Evolutionary conservation across 2,888 invertebrate species (phyloP).

Genomic region (Drosophila anomalata): DNA sequence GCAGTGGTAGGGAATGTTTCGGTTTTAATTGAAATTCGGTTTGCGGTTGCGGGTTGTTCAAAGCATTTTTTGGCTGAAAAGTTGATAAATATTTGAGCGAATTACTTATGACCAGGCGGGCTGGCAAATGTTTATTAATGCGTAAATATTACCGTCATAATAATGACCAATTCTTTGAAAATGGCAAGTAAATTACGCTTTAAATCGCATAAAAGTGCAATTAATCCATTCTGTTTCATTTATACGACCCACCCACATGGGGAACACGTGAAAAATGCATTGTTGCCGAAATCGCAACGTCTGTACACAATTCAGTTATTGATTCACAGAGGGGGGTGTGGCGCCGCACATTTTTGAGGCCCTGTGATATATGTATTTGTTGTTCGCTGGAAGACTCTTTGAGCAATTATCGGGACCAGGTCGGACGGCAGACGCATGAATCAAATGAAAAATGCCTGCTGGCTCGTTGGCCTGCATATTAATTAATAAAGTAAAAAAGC

Average conservation of each 20-base stretch:
- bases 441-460: constrained; percentile 25
- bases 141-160: constrained; percentile 46
- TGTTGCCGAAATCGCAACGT: constrained; percentile 15
- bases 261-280: constrained; percentile 19
- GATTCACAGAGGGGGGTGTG: not conserved
- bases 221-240: constrained; percentile 20
- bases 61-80: constrained; percentile 19
- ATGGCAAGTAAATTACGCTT: constrained; percentile 34
- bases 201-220: constrained; percentile 36
- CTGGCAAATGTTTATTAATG: constrained; percentile 33
- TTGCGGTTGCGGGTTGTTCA: constrained; percentile 28
- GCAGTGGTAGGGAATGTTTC: not conserved
- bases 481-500: constrained; percentile 54
- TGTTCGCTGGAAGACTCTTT: constrained; percentile 3
- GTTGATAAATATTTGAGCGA: constrained; percentile 31
- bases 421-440: constrained; percentile 13
- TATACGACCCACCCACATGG: constrained; percentile 17
- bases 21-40: constrained; percentile 48
- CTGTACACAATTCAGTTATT: not conserved
- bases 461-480: constrained; percentile 33
- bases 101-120: constrained; percentile 21
- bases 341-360: constrained; percentile 2
- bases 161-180: constrained; percentile 30
- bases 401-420: constrained; percentile 41
- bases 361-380: constrained; percentile 16